Conservation (phyloP, 1,140 invertebrate genomes). For the Neuroterus valhalla region DNA sequence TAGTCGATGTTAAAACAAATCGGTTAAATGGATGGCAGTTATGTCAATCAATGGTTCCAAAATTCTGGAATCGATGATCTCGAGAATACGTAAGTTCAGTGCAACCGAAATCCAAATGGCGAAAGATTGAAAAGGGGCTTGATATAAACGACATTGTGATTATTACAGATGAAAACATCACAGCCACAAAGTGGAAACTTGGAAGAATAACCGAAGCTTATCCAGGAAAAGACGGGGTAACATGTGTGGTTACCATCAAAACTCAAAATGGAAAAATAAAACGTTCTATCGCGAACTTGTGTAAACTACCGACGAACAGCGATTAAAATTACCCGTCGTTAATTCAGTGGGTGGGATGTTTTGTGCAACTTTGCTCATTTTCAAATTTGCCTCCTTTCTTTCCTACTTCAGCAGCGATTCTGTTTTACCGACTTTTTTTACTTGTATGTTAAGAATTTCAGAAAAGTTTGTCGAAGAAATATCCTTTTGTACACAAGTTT, state of each 20-base stretch:
- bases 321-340: slow-evolving; percentile 3
- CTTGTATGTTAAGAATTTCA: too few species aligned
- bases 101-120: background rate
- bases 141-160: background rate
- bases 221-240: background rate
- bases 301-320: background rate
- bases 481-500: too few species aligned
- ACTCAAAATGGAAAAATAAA: background rate
- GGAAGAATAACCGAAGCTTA: background rate
- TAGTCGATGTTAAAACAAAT: slow-evolving; percentile 2
- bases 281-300: too few species aligned
- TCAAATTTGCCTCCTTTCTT: too few species aligned
- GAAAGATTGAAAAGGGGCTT: background rate
- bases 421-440: too few species aligned
- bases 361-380: too few species aligned
- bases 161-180: background rate
- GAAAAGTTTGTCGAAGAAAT: too few species aligned
- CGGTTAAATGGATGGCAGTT: slow-evolving; percentile 8
- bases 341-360: slow-evolving; percentile 7
- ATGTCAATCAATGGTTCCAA: slow-evolving; percentile 3
- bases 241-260: background rate
- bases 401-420: too few species aligned
- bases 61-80: slow-evolving; percentile 24
- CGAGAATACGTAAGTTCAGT: background rate
- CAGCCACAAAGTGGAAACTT: background rate